Evolutionary conservation across 2,797 vertebrate genomes (phyloP).

Genomic region (Eidolon dupreanum): DNA sequence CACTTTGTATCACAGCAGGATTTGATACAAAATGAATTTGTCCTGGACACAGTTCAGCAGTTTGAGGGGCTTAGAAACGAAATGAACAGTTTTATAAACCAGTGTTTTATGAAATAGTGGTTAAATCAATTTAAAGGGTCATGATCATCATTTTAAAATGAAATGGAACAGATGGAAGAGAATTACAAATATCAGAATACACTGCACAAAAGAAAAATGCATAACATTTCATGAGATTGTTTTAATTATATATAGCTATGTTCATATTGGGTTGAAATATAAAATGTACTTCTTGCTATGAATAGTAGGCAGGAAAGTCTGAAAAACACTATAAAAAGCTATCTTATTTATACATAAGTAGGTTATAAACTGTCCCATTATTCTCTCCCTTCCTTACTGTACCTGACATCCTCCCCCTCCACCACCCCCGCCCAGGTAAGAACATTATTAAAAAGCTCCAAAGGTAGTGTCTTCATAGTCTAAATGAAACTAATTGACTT

Average conservation of each 20-base stretch:
- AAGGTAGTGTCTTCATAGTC: constrained; percentile 4
- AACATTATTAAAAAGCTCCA: not conserved
- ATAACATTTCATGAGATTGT: constrained; percentile 2
- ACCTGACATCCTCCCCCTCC: not conserved
- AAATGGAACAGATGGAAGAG: constrained; percentile 10
- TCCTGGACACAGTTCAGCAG: not conserved
- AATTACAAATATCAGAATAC: constrained; percentile 22
- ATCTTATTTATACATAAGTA: not conserved
- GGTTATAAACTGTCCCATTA: not conserved
- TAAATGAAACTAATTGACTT: constrained; percentile 24
- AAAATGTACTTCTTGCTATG: constrained; percentile 26
- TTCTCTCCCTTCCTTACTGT: not conserved
- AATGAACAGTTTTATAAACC: constrained; percentile 23
- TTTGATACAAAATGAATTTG: constrained; percentile 39
- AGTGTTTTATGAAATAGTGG: constrained; percentile 3
- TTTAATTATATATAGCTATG: constrained; percentile 34
- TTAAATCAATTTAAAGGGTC: constrained; percentile 4
- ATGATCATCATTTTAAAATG: not conserved
- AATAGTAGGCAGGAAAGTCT: not conserved
- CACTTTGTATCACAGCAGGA: not conserved
- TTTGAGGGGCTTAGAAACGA: not conserved
- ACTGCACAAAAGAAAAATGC: not conserved
- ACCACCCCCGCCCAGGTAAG: not conserved
- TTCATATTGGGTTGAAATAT: not conserved
- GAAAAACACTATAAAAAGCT: constrained; percentile 36